Evolutionary conservation across 2,113 vertebrate genomes (phyloP).

Genomic region (Puffinus mauretanicus): DNA sequence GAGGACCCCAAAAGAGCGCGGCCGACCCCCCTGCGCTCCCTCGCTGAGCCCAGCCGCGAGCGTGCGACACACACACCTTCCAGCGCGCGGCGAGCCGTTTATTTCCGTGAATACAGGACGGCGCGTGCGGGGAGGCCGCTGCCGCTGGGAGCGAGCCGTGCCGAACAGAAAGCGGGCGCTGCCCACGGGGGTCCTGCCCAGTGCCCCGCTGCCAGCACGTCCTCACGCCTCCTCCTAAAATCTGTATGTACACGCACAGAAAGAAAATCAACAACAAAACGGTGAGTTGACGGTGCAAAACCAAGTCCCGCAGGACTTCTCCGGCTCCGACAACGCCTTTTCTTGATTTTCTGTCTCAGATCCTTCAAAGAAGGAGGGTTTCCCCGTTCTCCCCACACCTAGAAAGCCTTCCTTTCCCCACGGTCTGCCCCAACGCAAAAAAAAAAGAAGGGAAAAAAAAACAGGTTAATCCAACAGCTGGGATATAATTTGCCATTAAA

Average conservation of each 20-base stretch:
- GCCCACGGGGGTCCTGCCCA: background rate
- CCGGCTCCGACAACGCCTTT: rapidly evolving
- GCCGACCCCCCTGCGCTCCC: background rate
- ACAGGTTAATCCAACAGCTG: background rate
- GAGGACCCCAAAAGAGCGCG: background rate
- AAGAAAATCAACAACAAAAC: background rate
- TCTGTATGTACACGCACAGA: too few relatives aligned
- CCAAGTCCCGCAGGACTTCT: background rate
- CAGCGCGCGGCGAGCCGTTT: background rate
- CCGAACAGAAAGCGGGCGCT: background rate
- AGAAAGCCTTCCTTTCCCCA: background rate
- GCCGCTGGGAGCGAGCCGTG: too few relatives aligned
- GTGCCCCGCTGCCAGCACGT: background rate
- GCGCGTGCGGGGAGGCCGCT: too few relatives aligned
- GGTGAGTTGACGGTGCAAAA: background rate
- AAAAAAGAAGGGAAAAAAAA: too few relatives aligned
- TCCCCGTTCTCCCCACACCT: rapidly evolving
- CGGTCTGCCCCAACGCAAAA: background rate
- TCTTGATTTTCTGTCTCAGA: background rate
- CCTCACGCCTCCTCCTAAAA: background rate
- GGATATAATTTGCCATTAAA: background rate
- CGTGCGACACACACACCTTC: background rate
- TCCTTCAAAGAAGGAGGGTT: background rate
- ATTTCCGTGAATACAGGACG: background rate
- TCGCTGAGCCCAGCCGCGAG: background rate